Conservation (phyloP, 2,797 vertebrate genomes). For the Rhinoraja longicauda region DNA sequence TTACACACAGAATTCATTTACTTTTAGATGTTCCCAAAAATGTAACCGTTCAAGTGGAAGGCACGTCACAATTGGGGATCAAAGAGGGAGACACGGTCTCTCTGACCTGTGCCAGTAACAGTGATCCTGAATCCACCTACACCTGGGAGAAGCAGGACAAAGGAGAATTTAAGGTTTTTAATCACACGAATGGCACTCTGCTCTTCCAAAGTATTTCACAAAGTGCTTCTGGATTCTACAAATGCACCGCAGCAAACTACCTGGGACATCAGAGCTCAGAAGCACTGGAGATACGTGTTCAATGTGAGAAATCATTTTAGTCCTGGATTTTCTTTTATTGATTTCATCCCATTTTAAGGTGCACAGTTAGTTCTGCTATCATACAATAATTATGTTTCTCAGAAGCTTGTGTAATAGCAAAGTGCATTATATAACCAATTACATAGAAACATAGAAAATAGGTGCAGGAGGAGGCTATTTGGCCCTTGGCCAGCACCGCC, state of each 20-base stretch:
- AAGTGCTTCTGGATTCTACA: constrained; percentile 1
- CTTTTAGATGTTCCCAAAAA: constrained; percentile 3
- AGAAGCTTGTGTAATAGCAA: too few species aligned
- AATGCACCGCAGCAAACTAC: neutral
- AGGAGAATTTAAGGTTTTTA: neutral
- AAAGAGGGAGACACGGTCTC: neutral
- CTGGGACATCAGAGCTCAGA: neutral
- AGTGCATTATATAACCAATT: too few species aligned
- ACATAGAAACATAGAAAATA: too few species aligned
- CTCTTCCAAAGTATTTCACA: neutral
- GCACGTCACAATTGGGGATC: neutral
- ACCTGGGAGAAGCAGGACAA: neutral
- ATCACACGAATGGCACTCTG: neutral
- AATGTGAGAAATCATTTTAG: neutral
- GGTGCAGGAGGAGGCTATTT: too few species aligned
- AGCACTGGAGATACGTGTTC: neutral
- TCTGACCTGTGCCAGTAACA: neutral
- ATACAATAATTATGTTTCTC: too few species aligned
- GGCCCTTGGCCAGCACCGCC: too few species aligned
- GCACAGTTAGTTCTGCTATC: too few species aligned
- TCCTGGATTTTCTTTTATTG: neutral
- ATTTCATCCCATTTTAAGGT: too few species aligned
- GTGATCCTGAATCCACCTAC: neutral
- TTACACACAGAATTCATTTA: neutral
- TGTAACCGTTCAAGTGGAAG: neutral